Base-by-base conservation (phyloP, 2,888 invertebrate genomes). In the Strigamia transsilvanica region DNA sequence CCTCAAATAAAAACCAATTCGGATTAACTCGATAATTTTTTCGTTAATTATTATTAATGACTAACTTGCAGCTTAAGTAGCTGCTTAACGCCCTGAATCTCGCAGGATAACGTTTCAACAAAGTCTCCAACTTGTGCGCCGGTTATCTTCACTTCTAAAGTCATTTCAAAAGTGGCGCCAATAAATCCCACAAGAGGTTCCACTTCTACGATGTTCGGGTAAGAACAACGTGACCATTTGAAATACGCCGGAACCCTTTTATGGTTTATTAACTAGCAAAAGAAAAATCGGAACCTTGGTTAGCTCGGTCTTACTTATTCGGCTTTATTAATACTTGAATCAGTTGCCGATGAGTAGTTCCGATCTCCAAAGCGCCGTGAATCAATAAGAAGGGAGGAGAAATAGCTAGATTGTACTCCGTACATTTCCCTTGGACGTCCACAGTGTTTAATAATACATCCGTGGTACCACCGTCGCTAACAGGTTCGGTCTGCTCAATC, bases 221-320 rank as follows among this genome's bases (percentile, higher is more conserved):
- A 61, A 21, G 5, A 3, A 18, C 61, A 23, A 12, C 61, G 18
- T 23, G 18, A 23, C 61, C 61, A 61, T 6, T 61, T 61, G 61
- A 61, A 61, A 61, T 61, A 61, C 7, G 61, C 61, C 6, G 61
- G 61, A 61, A 61, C 61, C 18, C 61, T 61, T 21, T 61, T 61
- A 18, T 61, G 23, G 7, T 61, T 61, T 9, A 61, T 23, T 23
- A 61, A 23, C 61, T 61, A 61, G 3, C 61, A 61, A 18, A 61
- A 61, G 0, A 61, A 61, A 18, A 13, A 7, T 51, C 13, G 1
- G 1, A 27, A 2, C 3, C 1, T 27, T 27, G 1, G 27, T 27
- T 2, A 27, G 27, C 27, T 27, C 27, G 2, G 27, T 2, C 27
- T 27, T 27, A 27, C 3, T 27, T 27, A 27, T 27, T 27, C 3